Evolutionary conservation across 1,140 invertebrate genomes (phyloP).

Genomic region (Caenorhabditis latens): DNA sequence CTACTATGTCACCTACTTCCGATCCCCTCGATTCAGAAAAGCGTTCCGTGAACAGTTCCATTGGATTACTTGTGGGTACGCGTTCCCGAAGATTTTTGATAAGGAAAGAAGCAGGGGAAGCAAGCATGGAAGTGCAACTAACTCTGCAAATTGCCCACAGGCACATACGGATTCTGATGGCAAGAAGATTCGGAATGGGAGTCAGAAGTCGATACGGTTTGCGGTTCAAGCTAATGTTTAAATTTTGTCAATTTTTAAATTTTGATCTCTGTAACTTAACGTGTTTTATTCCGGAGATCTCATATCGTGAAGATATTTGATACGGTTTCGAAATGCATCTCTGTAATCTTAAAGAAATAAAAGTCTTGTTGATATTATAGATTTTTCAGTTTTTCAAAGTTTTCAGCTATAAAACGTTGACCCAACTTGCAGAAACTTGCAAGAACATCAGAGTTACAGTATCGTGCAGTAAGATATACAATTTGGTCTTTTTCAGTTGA

Average conservation of each 20-base stretch:
- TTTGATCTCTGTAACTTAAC: not conserved
- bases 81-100: not conserved
- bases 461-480: too few species aligned
- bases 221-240: not conserved
- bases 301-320: not conserved
- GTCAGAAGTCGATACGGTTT: slow-evolving; percentile 10
- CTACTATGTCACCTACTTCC: slow-evolving; percentile 39
- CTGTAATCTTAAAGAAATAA: not conserved
- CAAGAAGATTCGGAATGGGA: not conserved
- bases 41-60: slow-evolving; percentile 23
- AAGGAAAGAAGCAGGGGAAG: slow-evolving; percentile 30
- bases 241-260: not conserved
- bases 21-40: slow-evolving; percentile 14
- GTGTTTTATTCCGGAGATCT: not conserved
- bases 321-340: not conserved
- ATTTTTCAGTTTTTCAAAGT: too few species aligned
- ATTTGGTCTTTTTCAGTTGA: too few species aligned
- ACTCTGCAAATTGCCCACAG: not conserved
- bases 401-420: too few species aligned
- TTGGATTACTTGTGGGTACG: slow-evolving; percentile 16
- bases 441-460: too few species aligned
- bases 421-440: too few species aligned
- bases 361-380: not conserved
- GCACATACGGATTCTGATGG: not conserved
- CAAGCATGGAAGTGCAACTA: slow-evolving; percentile 35